Conservation (phyloP, 2,113 vertebrate genomes). For the Melanotaenia duboulayi region DNA sequence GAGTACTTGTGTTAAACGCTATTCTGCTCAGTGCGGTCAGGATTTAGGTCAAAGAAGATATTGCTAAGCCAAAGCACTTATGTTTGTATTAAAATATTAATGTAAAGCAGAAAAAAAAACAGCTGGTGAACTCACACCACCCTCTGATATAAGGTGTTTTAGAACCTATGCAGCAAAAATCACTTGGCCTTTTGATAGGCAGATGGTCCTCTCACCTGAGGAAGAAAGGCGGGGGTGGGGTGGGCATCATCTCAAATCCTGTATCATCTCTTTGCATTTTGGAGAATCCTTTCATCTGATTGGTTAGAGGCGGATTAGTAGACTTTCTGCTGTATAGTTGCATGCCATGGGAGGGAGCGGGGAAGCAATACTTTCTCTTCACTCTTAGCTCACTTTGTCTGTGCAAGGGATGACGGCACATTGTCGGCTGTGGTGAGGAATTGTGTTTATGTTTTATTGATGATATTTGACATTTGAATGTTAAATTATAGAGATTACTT, state of each 20-base stretch:
- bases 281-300: slow-evolving; percentile 46
- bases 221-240: slow-evolving; percentile 3
- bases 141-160: not conserved
- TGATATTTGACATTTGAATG: not conserved
- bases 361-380: slow-evolving; percentile 43
- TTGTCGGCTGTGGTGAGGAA: slow-evolving; percentile 58
- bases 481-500: not conserved
- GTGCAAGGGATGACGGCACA: slow-evolving; percentile 32
- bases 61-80: slow-evolving; percentile 48
- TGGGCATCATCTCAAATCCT: slow-evolving; percentile 42
- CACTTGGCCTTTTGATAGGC: slow-evolving; percentile 28
- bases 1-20: slow-evolving; percentile 8
- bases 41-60: slow-evolving; percentile 52
- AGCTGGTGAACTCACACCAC: slow-evolving; percentile 28
- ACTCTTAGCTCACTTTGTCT: slow-evolving; percentile 59
- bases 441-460: slow-evolving; percentile 1
- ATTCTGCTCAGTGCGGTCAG: slow-evolving; percentile 8
- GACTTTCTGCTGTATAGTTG: slow-evolving; percentile 55
- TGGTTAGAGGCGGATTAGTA: slow-evolving; percentile 69
- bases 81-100: slow-evolving; percentile 55
- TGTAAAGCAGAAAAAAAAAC: slow-evolving; percentile 31
- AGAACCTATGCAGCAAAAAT: not conserved
- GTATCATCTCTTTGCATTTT: slow-evolving; percentile 24
- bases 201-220: slow-evolving; percentile 55
- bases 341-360: slow-evolving; percentile 31